Conservation (phyloP, 2,113 vertebrate genomes). For the Pterocles gutturalis region DNA sequence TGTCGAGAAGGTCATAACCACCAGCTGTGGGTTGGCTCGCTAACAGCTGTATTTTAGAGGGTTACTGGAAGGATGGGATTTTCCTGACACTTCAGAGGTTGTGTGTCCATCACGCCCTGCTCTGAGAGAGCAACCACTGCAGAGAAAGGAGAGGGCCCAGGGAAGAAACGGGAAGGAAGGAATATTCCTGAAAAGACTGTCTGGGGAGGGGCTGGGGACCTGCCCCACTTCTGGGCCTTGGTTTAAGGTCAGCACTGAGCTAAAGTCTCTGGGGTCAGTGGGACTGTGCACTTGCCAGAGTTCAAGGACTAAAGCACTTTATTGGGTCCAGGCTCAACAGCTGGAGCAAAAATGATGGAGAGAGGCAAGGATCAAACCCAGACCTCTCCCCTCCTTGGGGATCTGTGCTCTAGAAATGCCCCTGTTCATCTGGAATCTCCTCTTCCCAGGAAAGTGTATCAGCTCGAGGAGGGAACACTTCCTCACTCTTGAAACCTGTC, state of each 20-base stretch:
- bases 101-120: neutral
- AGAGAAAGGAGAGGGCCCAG: neutral
- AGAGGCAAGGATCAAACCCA: neutral
- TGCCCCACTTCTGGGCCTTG: neutral
- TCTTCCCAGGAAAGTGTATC: neutral
- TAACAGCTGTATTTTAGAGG: neutral
- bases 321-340: neutral
- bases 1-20: neutral
- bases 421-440: neutral
- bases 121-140: neutral
- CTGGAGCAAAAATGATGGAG: neutral
- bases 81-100: neutral
- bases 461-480: neutral
- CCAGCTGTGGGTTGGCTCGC: neutral
- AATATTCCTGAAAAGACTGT: neutral
- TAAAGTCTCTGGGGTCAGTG: neutral
- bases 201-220: neutral
- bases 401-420: neutral
- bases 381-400: rapidly evolving
- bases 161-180: neutral
- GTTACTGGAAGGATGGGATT: neutral
- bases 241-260: neutral
- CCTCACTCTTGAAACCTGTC: neutral
- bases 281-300: neutral
- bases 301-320: neutral